Percentiles rank a stretch among this genome's conserved stretches.
Evolutionary conservation across 2,888 invertebrate species (phyloP).

Genomic region (Tromatobia lineatoria): DNA sequence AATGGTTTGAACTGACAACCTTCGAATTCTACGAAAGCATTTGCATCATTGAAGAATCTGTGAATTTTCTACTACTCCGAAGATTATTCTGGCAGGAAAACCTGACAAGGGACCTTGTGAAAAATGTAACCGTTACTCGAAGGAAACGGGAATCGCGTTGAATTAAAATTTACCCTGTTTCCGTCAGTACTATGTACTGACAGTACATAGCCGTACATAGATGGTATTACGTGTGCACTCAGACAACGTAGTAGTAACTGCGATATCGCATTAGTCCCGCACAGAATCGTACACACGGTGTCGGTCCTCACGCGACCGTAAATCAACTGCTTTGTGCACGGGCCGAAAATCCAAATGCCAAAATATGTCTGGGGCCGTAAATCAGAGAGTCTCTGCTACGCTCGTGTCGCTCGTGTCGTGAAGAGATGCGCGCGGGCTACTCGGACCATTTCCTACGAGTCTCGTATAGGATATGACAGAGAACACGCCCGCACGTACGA

Average conservation of each 20-base stretch:
- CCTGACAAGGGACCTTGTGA: not conserved
- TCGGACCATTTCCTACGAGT: slow-evolving; percentile 62
- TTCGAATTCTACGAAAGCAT: slow-evolving; percentile 3
- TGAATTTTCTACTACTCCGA: not conserved
- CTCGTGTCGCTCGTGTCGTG: slow-evolving; percentile 42
- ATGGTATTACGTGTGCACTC: slow-evolving; percentile 1
- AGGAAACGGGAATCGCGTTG: not conserved
- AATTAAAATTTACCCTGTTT: slow-evolving; percentile 17
- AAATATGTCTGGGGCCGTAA: slow-evolving; percentile 76
- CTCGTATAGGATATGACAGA: slow-evolving; percentile 41
- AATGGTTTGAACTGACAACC: not conserved
- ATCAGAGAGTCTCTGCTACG: slow-evolving; percentile 69
- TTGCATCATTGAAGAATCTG: not conserved
- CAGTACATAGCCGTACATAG: not conserved
- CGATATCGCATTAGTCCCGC: slow-evolving; percentile 61
- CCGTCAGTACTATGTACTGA: not conserved
- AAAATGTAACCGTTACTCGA: not conserved
- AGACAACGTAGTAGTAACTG: slow-evolving; percentile 7
- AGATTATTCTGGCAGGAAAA: not conserved
- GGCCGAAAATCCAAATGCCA: slow-evolving; percentile 76
- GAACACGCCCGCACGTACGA: slow-evolving; percentile 22
- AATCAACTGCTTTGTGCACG: slow-evolving; percentile 70
- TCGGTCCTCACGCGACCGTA: slow-evolving; percentile 69
- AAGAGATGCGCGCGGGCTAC: slow-evolving; percentile 8
- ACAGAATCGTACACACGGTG: slow-evolving; percentile 46